Conservation (phyloP, 2,888 invertebrate species). For the Tuberolachnus salignus region DNA sequence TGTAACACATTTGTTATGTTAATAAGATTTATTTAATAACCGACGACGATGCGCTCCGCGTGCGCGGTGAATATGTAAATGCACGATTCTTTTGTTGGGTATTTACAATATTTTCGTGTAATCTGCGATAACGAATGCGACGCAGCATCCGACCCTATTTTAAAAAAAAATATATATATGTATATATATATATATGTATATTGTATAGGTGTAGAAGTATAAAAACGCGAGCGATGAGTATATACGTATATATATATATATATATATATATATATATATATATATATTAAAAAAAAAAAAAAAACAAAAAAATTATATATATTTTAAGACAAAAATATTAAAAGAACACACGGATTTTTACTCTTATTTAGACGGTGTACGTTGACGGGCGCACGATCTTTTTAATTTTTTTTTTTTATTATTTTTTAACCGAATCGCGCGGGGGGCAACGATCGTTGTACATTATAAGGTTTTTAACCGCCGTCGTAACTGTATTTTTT, state of each 20-base stretch:
- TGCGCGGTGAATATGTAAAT: constrained; percentile 52
- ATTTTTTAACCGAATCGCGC: constrained; percentile 34
- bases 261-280: neutral
- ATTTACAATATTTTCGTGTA: constrained; percentile 56
- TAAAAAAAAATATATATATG: neutral
- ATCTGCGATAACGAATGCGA: constrained; percentile 52
- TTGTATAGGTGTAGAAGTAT: neutral
- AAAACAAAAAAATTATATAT: neutral
- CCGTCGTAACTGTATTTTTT: no score
- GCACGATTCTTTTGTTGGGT: constrained; percentile 55
- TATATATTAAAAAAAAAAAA: constrained; percentile 5
- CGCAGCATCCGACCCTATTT: constrained; percentile 54
- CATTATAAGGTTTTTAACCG: no score
- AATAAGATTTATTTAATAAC: constrained; percentile 57
- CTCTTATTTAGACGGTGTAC: neutral
- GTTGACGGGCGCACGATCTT: constrained; percentile 43
- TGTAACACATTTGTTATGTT: constrained; percentile 55
- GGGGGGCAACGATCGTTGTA: neutral
- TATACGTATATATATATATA: neutral
- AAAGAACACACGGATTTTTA: constrained; percentile 46
- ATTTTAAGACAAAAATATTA: constrained; percentile 51
- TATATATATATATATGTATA: constrained; percentile 11
- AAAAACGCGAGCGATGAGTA: no score
- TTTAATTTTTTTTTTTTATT: no score
- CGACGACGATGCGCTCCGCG: constrained; percentile 22